Base-by-base conservation (phyloP, 2,113 vertebrate species). In the Lagopus leucura region DNA sequence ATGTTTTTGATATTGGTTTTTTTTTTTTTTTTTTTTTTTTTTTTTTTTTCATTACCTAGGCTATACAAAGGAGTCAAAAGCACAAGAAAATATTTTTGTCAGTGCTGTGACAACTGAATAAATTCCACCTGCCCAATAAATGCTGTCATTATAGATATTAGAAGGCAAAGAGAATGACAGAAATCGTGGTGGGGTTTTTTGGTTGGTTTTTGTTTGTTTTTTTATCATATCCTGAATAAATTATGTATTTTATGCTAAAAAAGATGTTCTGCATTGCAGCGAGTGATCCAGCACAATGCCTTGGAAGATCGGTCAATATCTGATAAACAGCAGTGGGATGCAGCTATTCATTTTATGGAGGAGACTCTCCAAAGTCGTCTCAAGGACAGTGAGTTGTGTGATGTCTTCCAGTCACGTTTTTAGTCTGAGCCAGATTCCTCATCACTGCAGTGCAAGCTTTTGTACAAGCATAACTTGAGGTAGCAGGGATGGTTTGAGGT, bases 261-360 rank as follows among this genome's bases (percentile, higher is more conserved):
- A 45, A 1, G 0, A 4, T 45, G 13, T 34, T 66, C 32, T 84
- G 8, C 43, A 2, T 25, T 96, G 84, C 97, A 99, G 99, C 98
- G 99, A 76, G 99, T 99, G 87, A 99, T 99, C 96, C 99, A 99
- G 88, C 99, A 99, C 98, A 99, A 99, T 43, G 98, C 99, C 64
- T 96, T 99, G n/a, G 99, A 99, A 96, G 99, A 99, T 86, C 98
- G 99, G 30, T 99, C 99, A 79, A 99, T 99, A 95, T 99, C 99
- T 16, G 99, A 99, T 92, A 99, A 99, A 75, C 98, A 99, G 63
- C 99, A 99, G 92, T 99, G 99, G 99, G 99, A 99, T 65, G 98
- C 99, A 74, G 99, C 99, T n/a, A 99, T 99, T 95, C 98, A 99
- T 94, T 99, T 99, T 72, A 99, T 99, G 99, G 99, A 99, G 90